Percentiles rank a stretch among this genome's conserved stretches.
phyloP scores from a whole-genome alignment of 2,113 vertebrate species.

The Nasalis larvatus region DNA sequence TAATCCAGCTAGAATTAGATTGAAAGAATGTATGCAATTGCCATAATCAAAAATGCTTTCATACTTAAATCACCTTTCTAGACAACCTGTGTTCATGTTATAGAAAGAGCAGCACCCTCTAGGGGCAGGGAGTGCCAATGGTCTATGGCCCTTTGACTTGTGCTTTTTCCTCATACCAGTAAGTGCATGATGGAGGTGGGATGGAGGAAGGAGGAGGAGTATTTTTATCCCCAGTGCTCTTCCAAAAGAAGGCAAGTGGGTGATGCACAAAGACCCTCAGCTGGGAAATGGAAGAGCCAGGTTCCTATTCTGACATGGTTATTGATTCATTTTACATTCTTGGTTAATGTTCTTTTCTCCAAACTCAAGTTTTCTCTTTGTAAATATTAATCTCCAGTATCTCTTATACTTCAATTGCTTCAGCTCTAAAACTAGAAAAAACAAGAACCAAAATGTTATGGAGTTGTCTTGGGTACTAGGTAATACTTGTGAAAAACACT shows the following conservation, averaged over 20 bases:
- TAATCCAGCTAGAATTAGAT: conserved; percentile 82
- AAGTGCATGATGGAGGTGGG: too few species aligned
- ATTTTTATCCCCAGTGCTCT: neutral
- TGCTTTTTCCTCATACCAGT: neutral
- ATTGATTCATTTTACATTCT: neutral
- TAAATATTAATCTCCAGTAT: neutral
- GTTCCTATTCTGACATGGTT: neutral
- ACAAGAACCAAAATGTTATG: neutral
- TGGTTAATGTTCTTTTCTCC: neutral
- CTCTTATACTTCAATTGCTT: neutral
- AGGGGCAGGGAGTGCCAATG: neutral
- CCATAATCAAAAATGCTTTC: conserved; percentile 75
- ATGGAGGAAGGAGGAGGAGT: fast-evolving
- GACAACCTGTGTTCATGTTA: conserved; percentile 22
- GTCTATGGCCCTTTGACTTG: neutral
- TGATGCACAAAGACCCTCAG: neutral
- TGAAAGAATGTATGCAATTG: conserved; percentile 79
- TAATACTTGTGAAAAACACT: neutral
- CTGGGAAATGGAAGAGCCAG: neutral
- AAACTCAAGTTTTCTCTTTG: neutral
- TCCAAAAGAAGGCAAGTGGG: neutral
- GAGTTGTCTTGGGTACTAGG: neutral
- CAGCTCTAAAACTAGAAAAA: neutral
- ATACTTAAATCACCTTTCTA: conserved; percentile 76
- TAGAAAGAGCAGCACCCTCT: neutral